Evolutionary conservation across 2,888 invertebrate genomes (phyloP).

Genomic region (Phaedon cochleariae): DNA sequence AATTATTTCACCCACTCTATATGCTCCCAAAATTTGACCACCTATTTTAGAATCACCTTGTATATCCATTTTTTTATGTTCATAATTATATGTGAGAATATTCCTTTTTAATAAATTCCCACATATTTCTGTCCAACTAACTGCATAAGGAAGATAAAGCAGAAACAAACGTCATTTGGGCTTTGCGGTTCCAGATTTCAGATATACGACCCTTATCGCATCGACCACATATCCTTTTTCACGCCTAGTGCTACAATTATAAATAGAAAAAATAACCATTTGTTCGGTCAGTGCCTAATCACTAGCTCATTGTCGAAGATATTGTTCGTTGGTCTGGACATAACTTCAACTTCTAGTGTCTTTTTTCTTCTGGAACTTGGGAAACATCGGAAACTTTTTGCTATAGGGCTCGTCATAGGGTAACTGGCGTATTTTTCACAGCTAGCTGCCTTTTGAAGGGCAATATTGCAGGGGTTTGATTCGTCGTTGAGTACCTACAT

Average conservation of each 20-base stretch:
- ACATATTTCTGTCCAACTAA: slow-evolving; percentile 1
- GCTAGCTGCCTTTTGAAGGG: slow-evolving; percentile 67
- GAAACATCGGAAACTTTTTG: slow-evolving; percentile 41
- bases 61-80: no score
- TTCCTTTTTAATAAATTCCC: no score
- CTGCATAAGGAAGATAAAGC: slow-evolving; percentile 10
- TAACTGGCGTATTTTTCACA: slow-evolving; percentile 59
- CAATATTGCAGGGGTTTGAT: slow-evolving; percentile 58
- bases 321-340: neutral
- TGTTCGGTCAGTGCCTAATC: slow-evolving; percentile 10
- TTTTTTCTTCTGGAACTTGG: slow-evolving; percentile 1
- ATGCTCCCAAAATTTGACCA: no score
- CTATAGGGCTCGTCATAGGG: slow-evolving; percentile 65
- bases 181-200: slow-evolving; percentile 26
- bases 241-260: slow-evolving; percentile 37
- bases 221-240: slow-evolving; percentile 40
- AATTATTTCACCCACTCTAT: no score
- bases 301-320: neutral
- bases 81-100: no score
- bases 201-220: slow-evolving; percentile 39
- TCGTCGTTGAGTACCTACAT: slow-evolving; percentile 7
- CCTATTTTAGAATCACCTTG: no score
- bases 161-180: slow-evolving; percentile 7
- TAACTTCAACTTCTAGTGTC: neutral
- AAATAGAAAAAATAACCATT: slow-evolving; percentile 32